Conservation (phyloP, 2,888 invertebrate species). For the Cerastis rubricosa region DNA sequence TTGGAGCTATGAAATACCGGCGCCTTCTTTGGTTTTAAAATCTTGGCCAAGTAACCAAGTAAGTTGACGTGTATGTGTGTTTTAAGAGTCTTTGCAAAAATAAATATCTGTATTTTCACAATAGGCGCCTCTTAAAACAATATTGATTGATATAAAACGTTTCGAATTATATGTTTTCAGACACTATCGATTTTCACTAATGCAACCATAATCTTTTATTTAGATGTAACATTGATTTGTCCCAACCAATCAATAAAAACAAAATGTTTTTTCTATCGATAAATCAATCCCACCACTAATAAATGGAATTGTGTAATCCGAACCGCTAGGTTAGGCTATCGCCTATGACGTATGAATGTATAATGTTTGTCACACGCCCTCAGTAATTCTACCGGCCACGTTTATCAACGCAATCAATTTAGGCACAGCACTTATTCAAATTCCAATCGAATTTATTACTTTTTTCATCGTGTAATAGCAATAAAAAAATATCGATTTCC, state of each 20-base stretch:
- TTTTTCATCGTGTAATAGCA: conserved; percentile 35
- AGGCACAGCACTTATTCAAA: conserved; percentile 60
- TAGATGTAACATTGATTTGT: too few relatives aligned
- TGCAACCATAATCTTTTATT: background rate
- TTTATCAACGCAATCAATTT: conserved; percentile 63
- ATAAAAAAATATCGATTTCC: conserved; percentile 48
- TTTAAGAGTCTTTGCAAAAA: background rate
- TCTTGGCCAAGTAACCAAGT: background rate
- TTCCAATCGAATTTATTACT: conserved; percentile 59
- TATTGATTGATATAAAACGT: background rate
- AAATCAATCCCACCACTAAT: conserved; percentile 71
- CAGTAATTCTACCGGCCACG: conserved; percentile 49
- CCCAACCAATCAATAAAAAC: background rate
- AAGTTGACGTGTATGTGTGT: background rate
- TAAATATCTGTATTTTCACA: background rate
- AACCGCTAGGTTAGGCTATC: conserved; percentile 77
- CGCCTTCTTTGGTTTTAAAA: background rate
- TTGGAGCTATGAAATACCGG: background rate
- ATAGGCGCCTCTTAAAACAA: background rate
- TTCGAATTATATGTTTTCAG: background rate
- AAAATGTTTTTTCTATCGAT: conserved; percentile 44
- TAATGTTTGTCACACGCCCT: conserved; percentile 76
- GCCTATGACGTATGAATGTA: conserved; percentile 82
- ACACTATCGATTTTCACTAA: too few relatives aligned
- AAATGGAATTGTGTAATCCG: conserved; percentile 77